Evolutionary conservation across 30 jellyfish, hydroid and myxozoan genomes (phyloP), one percentile per base, ranked within the genome.

Genomic region (Hydra vulgaris): DNA sequence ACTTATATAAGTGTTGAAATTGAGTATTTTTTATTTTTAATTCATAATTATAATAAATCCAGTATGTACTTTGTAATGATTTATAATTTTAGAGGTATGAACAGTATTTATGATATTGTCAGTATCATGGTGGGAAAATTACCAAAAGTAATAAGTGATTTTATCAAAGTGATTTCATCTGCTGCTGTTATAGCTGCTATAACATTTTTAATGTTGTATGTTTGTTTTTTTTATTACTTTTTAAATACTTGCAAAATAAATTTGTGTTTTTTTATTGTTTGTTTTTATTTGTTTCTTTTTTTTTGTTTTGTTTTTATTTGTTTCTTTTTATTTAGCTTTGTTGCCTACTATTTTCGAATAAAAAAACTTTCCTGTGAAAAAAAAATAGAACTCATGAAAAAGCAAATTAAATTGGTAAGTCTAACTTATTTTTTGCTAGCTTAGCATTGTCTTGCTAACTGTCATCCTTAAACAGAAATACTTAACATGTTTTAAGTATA

Each of bases 311-410:
- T 15, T 4, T 17, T 27, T 0, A 17, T 26, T 12, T 5, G 52
- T 25, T 17, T 66, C 68, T 61, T 18, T 68, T 25, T 8, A 75
- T 86, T 27, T 78, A 92, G 98, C 40, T 90, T 92, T n/a, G 8
- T 87, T 76, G 96, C 96, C n/a, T 92, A 92, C 70, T 92, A 92
- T 79, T 92, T 87, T 77, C 87, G 90, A 16, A 95, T 92, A 75
- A 85, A 92, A 26, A 92, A 87, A 81, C 74, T 88, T 15, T 92
- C 98, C n/a, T 87, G 87, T 27, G 96, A 87, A 86, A 92, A 92
- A 75, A 87, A 86, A 55, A 92, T 92, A 79, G 79, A 80, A 53
- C 85, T 92, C 25, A 78, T 92, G 77, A 86, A 87, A 80, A 87
- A 92, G 21, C 98, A 92, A 77, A 82, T 92, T 19, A 27, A 89